phyloP scores from a whole-genome alignment of 2,888 invertebrate genomes.

The Capitulum mitella region DNA sequence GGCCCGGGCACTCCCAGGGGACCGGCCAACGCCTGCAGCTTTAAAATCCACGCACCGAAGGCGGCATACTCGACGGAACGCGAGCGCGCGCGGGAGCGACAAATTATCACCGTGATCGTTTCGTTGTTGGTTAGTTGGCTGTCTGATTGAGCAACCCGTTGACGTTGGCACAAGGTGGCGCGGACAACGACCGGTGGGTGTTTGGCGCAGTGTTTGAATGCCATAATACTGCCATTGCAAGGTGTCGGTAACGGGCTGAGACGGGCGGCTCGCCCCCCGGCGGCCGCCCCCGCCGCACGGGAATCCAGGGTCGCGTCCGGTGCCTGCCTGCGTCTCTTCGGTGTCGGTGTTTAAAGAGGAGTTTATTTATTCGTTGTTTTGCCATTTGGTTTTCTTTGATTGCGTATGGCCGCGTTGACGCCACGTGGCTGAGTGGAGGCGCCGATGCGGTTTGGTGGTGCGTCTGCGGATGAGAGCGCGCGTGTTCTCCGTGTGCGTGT shows the following conservation, averaged over 20 bases:
- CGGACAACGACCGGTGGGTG: not conserved
- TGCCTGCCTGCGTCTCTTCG: not conserved
- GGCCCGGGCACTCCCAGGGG: no score
- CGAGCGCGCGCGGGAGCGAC: not conserved
- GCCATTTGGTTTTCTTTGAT: constrained; percentile 17
- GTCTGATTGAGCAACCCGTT: not conserved
- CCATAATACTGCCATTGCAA: constrained; percentile 16
- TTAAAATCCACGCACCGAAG: not conserved
- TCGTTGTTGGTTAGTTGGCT: not conserved
- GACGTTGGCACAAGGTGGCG: not conserved
- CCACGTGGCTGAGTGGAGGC: not conserved
- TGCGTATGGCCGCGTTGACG: not conserved
- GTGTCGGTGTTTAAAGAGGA: constrained; percentile 1
- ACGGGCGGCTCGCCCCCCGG: not conserved
- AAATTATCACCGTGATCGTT: constrained; percentile 10
- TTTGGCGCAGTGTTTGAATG: not conserved
- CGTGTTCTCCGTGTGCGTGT: constrained; percentile 5
- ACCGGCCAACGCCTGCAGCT: not conserved
- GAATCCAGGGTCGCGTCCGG: not conserved
- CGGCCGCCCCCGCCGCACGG: no score
- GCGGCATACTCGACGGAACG: not conserved
- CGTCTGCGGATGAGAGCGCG: not conserved
- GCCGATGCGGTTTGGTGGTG: not conserved
- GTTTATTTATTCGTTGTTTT: constrained; percentile 24
- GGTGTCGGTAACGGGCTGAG: not conserved